Percentiles rank a stretch among this genome's conserved stretches.
Evolutionary conservation across 1,140 invertebrate genomes (phyloP).

Genomic region (Drosophila arizonae): DNA sequence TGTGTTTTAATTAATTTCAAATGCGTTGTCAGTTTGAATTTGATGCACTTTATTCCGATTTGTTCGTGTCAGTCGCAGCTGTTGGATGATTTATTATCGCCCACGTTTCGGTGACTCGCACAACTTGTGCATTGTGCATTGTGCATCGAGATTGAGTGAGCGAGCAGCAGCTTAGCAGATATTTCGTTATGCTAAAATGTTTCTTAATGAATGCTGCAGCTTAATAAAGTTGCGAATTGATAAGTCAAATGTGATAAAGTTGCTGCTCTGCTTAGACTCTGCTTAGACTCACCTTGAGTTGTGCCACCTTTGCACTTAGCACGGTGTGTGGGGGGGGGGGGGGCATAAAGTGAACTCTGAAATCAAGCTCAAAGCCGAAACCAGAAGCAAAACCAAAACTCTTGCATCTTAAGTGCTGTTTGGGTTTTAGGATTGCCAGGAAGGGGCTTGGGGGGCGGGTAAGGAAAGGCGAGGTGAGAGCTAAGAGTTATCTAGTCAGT

Average conservation of each 20-base stretch:
- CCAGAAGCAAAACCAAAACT: slow-evolving; percentile 44
- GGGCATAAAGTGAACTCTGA: slow-evolving; percentile 24
- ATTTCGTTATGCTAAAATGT: too few relatives aligned
- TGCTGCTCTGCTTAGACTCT: too few relatives aligned
- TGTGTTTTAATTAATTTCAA: not conserved
- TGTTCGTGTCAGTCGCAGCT: not conserved
- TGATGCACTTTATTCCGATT: not conserved
- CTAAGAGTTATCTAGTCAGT: slow-evolving; percentile 1
- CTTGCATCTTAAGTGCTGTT: slow-evolving; percentile 77
- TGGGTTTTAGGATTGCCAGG: slow-evolving; percentile 53
- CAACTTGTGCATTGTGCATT: not conserved
- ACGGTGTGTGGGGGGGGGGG: too few relatives aligned
- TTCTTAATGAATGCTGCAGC: too few relatives aligned
- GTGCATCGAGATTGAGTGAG: not conserved
- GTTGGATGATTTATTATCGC: not conserved
- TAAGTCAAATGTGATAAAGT: too few relatives aligned
- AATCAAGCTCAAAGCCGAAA: slow-evolving; percentile 37
- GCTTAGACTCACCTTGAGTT: too few relatives aligned
- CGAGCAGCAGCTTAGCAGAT: too few relatives aligned
- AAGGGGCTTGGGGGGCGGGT: slow-evolving; percentile 38
- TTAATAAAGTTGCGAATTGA: too few relatives aligned
- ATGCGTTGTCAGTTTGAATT: not conserved
- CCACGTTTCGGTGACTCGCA: not conserved
- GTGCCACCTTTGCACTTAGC: not conserved
- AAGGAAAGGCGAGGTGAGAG: not conserved